phyloP scores from a whole-genome alignment of 2,113 vertebrate genomes.

The Pitta sordida region DNA sequence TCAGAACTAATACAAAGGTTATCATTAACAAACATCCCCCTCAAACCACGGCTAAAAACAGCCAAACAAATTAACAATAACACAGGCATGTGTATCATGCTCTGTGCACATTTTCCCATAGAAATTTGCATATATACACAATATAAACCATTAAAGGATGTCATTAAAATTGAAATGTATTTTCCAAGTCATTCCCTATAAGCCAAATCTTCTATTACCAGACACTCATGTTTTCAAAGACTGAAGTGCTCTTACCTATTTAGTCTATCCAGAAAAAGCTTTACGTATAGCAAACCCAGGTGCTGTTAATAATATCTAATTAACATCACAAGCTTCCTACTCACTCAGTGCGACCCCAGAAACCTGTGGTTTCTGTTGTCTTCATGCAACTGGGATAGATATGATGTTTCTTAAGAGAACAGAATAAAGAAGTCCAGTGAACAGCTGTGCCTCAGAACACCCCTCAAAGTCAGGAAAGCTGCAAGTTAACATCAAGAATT shows the following conservation, averaged over 20 bases:
- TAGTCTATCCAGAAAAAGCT: not conserved
- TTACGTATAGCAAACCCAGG: not conserved
- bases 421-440: not conserved
- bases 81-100: not conserved
- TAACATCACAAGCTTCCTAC: not conserved
- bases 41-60: not conserved
- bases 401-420: not conserved
- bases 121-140: not conserved
- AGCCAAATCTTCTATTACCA: not conserved
- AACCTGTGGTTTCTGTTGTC: not conserved
- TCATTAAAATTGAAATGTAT: not conserved
- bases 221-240: not conserved
- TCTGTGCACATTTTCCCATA: not conserved
- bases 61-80: not conserved
- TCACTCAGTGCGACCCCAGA: not conserved
- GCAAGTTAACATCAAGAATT: not conserved
- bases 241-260: not conserved
- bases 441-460: not conserved
- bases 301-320: not conserved
- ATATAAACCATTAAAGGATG: not conserved
- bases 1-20: not conserved
- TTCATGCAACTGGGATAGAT: not conserved
- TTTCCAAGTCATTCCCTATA: constrained; percentile 7
- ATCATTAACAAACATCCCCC: not conserved
- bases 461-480: not conserved